Evolutionary conservation across 2,113 vertebrate genomes (phyloP).

Genomic region (Stercorarius parasiticus): DNA sequence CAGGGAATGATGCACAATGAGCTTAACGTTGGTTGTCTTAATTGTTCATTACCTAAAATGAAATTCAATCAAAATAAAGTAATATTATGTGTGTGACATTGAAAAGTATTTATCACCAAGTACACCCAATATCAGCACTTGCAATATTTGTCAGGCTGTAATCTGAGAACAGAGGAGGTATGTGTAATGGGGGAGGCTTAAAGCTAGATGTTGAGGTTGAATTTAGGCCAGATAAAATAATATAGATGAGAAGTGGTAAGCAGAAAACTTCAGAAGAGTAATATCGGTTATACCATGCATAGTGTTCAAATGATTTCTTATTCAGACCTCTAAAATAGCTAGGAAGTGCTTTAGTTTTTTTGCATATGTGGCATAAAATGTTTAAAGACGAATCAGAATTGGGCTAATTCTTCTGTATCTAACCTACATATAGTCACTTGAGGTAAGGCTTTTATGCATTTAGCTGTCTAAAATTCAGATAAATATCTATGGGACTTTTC

Average conservation of each 20-base stretch:
- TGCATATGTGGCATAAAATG: fast-evolving
- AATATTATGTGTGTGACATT: background rate
- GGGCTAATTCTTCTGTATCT: background rate
- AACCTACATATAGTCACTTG: background rate
- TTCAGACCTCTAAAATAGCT: background rate
- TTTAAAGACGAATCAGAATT: background rate
- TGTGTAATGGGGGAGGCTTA: background rate
- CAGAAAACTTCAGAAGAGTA: background rate
- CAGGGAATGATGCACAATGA: background rate
- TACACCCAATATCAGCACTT: background rate
- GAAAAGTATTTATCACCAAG: background rate
- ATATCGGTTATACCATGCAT: background rate
- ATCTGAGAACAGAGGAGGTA: background rate
- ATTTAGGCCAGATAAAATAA: background rate
- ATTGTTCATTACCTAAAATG: background rate
- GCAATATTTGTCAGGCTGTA: background rate
- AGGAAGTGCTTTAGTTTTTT: background rate
- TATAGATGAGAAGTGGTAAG: background rate
- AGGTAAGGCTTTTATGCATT: background rate
- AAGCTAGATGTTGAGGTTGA: background rate
- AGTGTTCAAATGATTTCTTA: background rate
- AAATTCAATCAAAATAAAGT: background rate
- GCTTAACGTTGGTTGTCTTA: background rate
- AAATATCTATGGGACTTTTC: background rate
- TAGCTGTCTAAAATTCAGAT: background rate